Conservation (phyloP, 2,113 vertebrate genomes). For the Electrona antarctica region DNA sequence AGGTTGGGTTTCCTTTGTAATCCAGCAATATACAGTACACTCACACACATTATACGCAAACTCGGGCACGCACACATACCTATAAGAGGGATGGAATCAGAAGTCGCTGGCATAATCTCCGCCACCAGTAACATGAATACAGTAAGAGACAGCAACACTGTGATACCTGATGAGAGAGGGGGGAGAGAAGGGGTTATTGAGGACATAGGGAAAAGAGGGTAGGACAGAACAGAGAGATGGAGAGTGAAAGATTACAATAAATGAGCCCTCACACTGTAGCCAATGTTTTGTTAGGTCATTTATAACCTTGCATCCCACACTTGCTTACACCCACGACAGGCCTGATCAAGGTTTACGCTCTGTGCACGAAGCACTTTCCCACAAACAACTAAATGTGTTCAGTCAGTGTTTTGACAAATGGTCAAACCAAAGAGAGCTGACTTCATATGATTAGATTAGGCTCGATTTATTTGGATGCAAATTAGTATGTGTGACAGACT, state of each 20-base stretch:
- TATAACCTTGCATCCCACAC: too few relatives aligned
- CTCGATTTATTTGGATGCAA: constrained; percentile 58
- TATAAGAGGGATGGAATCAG: constrained; percentile 80
- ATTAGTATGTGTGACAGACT: constrained; percentile 29
- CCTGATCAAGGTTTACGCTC: too few relatives aligned
- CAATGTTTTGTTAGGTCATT: too few relatives aligned
- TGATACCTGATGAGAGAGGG: constrained; percentile 65
- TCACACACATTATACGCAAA: not conserved
- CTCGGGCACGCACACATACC: constrained; percentile 52
- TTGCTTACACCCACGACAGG: too few relatives aligned
- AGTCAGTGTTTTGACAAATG: constrained; percentile 56
- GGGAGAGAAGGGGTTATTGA: constrained; percentile 3
- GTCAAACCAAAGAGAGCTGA: constrained; percentile 19
- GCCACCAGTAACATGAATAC: constrained; percentile 79
- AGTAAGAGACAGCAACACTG: constrained; percentile 76
- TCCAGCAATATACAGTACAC: not conserved
- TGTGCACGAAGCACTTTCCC: too few relatives aligned
- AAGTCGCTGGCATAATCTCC: constrained; percentile 79
- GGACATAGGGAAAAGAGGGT: constrained; percentile 17
- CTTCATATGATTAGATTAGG: constrained; percentile 22
- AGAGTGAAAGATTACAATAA: constrained; percentile 26
- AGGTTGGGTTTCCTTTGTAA: not conserved
- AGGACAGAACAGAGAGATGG: constrained; percentile 47
- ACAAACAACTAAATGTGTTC: not conserved
- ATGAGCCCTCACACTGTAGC: not conserved